These are phyloP conservation scores for Maccullochella peelii DNA, from an alignment of 2,113 vertebrate genomes.

Conservation along the genomic window DNA sequence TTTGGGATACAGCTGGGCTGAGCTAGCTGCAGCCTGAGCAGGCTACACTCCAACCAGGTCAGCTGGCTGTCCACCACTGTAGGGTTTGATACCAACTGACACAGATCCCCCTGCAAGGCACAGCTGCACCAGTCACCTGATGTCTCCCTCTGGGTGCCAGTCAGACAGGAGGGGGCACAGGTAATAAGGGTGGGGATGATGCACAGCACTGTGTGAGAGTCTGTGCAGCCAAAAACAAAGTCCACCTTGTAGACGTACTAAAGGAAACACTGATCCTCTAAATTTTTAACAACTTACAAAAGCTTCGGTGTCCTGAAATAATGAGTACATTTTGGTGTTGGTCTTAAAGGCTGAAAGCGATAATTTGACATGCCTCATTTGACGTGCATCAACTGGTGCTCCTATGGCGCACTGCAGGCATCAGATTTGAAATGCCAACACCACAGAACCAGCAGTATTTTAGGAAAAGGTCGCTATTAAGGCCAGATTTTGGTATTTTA, in stretches of 20 bases:
- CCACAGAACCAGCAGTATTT: too few relatives aligned
- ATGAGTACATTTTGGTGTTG: background rate
- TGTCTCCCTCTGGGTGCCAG: constrained; percentile 51
- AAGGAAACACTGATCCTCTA: background rate
- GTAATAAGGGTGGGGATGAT: constrained; percentile 27
- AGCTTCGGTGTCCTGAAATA: background rate
- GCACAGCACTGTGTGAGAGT: background rate
- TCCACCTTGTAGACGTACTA: background rate
- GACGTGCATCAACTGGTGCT: too few relatives aligned
- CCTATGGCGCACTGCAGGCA: too few relatives aligned
- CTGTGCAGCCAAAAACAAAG: background rate
- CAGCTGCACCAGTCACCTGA: constrained; percentile 71
- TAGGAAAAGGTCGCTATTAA: too few relatives aligned
- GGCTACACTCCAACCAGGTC: constrained; percentile 60
- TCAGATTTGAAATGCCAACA: too few relatives aligned
- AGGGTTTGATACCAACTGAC: constrained; percentile 47
- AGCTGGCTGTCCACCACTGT: constrained; percentile 41
- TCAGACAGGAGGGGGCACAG: constrained; percentile 27
- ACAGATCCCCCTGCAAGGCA: constrained; percentile 53
- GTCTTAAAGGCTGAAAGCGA: background rate
- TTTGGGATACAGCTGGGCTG: constrained; percentile 5
- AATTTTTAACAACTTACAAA: background rate
- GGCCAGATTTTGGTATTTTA: too few relatives aligned
- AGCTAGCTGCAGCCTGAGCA: constrained; percentile 21
- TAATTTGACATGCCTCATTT: too few relatives aligned